Evolutionary conservation across 2,888 invertebrate species (phyloP).

Genomic region (Tetragonula carbonaria): DNA sequence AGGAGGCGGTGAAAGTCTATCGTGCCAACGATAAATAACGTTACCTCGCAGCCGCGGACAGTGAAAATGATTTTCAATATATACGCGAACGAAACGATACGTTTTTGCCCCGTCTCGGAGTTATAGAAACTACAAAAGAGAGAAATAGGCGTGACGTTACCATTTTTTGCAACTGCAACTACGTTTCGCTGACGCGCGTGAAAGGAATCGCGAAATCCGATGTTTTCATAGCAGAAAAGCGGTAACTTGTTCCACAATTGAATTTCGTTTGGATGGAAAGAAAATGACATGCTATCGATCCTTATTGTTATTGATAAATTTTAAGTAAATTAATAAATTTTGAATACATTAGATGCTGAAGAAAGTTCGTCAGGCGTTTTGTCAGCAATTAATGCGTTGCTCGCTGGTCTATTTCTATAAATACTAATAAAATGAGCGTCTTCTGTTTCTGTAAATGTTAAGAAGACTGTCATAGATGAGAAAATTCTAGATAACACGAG

Average conservation of each 20-base stretch:
- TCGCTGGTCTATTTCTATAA: too few relatives aligned
- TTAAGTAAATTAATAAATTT: too few relatives aligned
- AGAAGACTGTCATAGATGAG: too few relatives aligned
- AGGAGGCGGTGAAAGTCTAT: constrained; percentile 35
- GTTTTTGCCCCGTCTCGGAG: constrained; percentile 13
- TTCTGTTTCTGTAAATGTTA: too few relatives aligned
- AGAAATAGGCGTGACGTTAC: constrained; percentile 25
- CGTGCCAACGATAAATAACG: constrained; percentile 30
- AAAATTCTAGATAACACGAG: too few relatives aligned
- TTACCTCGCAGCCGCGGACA: constrained; percentile 4
- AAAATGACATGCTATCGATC: neutral
- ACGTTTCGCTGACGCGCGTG: constrained; percentile 9
- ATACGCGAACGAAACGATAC: constrained; percentile 29
- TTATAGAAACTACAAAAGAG: neutral
- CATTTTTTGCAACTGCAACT: constrained; percentile 21
- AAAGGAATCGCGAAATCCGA: constrained; percentile 38
- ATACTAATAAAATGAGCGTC: too few relatives aligned
- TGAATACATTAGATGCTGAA: too few relatives aligned
- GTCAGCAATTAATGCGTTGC: too few relatives aligned
- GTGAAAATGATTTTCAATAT: constrained; percentile 41
- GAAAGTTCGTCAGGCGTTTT: too few relatives aligned
- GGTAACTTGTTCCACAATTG: neutral
- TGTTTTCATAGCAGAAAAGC: constrained; percentile 10
- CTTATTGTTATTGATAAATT: neutral
- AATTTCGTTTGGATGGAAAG: neutral